Evolutionary conservation across 2,888 invertebrate genomes (phyloP), one percentile per base, ranked within the genome.

Genomic region (Phyto melanocephala): DNA sequence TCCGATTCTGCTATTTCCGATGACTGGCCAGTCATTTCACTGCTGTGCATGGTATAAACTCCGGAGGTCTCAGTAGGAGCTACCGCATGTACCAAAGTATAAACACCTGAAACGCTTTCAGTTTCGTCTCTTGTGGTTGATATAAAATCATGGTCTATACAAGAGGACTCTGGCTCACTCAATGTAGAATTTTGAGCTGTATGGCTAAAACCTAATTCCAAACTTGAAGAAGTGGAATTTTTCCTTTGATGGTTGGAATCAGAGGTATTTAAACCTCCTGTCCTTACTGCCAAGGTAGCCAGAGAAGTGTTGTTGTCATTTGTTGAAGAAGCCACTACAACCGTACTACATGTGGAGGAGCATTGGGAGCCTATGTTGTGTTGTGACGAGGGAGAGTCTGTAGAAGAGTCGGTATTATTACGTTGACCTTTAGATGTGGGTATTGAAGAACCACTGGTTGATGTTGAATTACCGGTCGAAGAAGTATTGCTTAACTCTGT

Each of bases 331-430:
- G 93, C 93, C 86, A 96, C 95, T 85, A 96, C 96, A n/a, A 96
- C 96, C 40, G 96, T 96, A 88, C 96, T 96, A 89, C 96, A 96
- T 28, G 95, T 96, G 68, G 96, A 96, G 75, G 96, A 96, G 90
- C 96, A 96, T 89, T 96, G 96, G 28, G 96, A 96, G 70, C 95
- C 95, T 54, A 94, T 93, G 88, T 94, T 95, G 90, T 94, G 91
- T 84, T 92, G 92, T 0, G 91, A 92, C 65, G 87, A 90, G 1
- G 92, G 91, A 1, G 92, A 91, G 91, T 92, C 91, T 81, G 90
- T 90, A 75, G 92, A 88, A 7, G 89, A 88, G 56, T 88, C 87
- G 0, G 85, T 84, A 52, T 76, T 81, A 45, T 84, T 85, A 20
- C 84, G 84, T 17, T 82, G 86, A 24, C 85, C 77, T 11, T 84